Evolutionary conservation across 2,888 invertebrate species (phyloP).

Genomic region (Polydrusus tereticollis): DNA sequence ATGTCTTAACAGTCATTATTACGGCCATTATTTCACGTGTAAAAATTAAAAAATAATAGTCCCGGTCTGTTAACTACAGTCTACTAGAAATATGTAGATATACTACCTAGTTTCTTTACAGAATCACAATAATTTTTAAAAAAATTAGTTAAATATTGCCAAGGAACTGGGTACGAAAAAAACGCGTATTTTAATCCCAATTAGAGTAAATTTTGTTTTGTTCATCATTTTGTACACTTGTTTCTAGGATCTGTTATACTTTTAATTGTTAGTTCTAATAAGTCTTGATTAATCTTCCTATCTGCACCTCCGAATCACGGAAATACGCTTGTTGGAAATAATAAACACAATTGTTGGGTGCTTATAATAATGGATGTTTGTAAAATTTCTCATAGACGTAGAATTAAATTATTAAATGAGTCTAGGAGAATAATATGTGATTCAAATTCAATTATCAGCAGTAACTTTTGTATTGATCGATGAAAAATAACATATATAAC

Average conservation of each 20-base stretch:
- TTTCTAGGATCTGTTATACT: neutral
- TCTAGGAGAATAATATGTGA: too few species aligned
- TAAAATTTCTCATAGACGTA: neutral
- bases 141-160: too few species aligned
- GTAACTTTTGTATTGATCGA: too few species aligned
- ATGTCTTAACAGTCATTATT: neutral
- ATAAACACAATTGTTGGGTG: conserved; percentile 4
- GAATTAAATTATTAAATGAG: too few species aligned
- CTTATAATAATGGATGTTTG: conserved; percentile 8
- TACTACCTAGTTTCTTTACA: too few species aligned
- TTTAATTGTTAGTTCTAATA: conserved; percentile 19
- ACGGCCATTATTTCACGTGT: neutral
- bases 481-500: too few species aligned
- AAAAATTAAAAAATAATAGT: too few species aligned
- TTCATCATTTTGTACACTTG: neutral
- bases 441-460: too few species aligned
- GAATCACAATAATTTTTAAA: too few species aligned
- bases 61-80: conserved; percentile 1
- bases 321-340: conserved; percentile 11
- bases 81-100: too few species aligned
- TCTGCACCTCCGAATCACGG: neutral
- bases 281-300: conserved; percentile 4
- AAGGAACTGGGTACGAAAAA: neutral
- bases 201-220: neutral
- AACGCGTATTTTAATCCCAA: neutral